A percentile compares a stretch with the other conserved stretches of the same genome.
These are phyloP conservation scores for Caenorhabditis doughertyi DNA, from an alignment of 2,888 invertebrate genomes.

Conservation along the genomic window DNA sequence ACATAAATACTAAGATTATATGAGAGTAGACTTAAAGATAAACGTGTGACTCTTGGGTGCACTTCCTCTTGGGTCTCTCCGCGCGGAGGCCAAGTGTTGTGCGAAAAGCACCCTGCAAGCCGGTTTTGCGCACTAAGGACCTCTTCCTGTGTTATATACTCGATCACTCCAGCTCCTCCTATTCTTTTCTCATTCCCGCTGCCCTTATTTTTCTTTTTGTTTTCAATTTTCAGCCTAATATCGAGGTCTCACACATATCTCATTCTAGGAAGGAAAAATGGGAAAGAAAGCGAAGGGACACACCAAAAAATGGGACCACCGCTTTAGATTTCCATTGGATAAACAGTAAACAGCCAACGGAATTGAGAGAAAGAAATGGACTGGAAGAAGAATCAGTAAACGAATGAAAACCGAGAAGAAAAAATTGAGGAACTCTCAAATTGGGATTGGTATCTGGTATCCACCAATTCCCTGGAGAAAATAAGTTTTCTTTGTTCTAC, in stretches of 20 bases:
- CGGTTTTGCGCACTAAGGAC: slow-evolving; percentile 55
- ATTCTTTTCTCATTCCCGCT: slow-evolving; percentile 3
- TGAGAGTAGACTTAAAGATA: slow-evolving; percentile 31
- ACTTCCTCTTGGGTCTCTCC: slow-evolving; percentile 10
- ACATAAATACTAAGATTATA: slow-evolving; percentile 28
- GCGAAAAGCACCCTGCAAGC: slow-evolving; percentile 44
- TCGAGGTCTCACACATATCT: slow-evolving; percentile 39
- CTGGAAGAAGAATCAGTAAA: slow-evolving; percentile 25
- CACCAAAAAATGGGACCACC: slow-evolving; percentile 16
- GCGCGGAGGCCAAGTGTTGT: slow-evolving; percentile 53
- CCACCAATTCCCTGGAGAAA: slow-evolving; percentile 34
- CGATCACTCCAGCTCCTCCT: slow-evolving; percentile 34
- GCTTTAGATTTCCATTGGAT: background rate
- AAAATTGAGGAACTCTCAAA: slow-evolving; percentile 15
- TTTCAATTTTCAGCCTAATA: slow-evolving; percentile 38
- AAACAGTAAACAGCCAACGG: slow-evolving; percentile 36
- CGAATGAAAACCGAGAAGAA: slow-evolving; percentile 27
- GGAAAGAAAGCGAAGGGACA: background rate
- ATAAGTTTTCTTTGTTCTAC: slow-evolving; percentile 34
- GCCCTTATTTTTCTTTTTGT: slow-evolving; percentile 37
- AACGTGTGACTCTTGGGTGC: slow-evolving; percentile 34
- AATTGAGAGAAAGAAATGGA: slow-evolving; percentile 30
- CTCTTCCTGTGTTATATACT: slow-evolving; percentile 59
- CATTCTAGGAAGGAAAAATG: slow-evolving; percentile 5
- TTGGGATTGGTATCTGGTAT: slow-evolving; percentile 39